phyloP scores from a whole-genome alignment of 2,888 invertebrate species.

The Eupithecia insigniata region DNA sequence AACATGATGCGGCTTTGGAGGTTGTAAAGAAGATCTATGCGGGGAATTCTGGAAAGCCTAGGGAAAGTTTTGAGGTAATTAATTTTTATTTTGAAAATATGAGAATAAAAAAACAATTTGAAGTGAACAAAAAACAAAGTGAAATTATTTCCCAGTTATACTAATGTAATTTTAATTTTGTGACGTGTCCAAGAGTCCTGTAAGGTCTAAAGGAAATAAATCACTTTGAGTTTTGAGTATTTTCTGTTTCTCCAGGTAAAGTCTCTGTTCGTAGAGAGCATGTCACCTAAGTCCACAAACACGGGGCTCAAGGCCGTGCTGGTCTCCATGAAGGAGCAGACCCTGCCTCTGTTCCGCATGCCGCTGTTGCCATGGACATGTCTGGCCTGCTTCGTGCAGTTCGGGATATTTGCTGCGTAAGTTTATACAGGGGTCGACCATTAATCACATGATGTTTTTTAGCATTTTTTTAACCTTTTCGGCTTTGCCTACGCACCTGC shows the following conservation, averaged over 20 bases:
- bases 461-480: no score
- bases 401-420: conserved; percentile 88
- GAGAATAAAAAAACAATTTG: no score
- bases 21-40: conserved; percentile 72
- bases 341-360: conserved; percentile 80
- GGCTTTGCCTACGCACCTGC: no score
- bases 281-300: conserved; percentile 47
- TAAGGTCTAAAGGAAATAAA: no score
- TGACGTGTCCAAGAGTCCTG: no score
- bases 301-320: conserved; percentile 66
- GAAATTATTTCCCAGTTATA: no score
- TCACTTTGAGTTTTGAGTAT: no score
- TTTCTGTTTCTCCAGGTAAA: conserved; percentile 57
- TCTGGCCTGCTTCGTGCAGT: conserved; percentile 85
- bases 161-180: no score
- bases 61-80: conserved; percentile 69
- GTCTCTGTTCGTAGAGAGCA: conserved; percentile 58
- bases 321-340: conserved; percentile 82
- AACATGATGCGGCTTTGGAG: conserved; percentile 83
- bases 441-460: no score
- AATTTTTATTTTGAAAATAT: neutral
- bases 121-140: no score
- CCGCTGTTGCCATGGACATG: conserved; percentile 83
- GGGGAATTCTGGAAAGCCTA: conserved; percentile 60
- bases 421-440: no score